These are phyloP conservation scores for Mercenaria mercenaria DNA, from an alignment of 1,140 invertebrate species.

Conservation along the genomic window DNA sequence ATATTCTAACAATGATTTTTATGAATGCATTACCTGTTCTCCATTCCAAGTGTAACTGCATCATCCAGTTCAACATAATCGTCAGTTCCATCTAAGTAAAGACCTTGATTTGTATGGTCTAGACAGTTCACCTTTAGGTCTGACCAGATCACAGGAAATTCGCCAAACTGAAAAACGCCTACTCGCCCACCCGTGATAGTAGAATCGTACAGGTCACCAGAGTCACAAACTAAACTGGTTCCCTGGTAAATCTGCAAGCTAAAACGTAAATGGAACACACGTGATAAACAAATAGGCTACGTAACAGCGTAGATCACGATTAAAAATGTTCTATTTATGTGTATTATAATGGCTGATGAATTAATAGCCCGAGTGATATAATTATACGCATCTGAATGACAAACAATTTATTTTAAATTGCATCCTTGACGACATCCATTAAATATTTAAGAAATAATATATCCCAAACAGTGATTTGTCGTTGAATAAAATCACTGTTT, in stretches of 20 bases:
- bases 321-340: too few species aligned
- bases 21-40: constrained; percentile 43
- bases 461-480: too few species aligned
- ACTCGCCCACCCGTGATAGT: constrained; percentile 68
- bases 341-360: too few species aligned
- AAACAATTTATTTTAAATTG: too few species aligned
- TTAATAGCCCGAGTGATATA: too few species aligned
- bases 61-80: constrained; percentile 67
- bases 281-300: too few species aligned
- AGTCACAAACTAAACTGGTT: constrained; percentile 54
- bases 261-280: neutral
- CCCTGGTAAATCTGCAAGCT: constrained; percentile 64
- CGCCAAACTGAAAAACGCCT: constrained; percentile 68
- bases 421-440: too few species aligned
- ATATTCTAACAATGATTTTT: too few species aligned
- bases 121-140: constrained; percentile 54
- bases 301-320: too few species aligned
- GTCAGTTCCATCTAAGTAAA: constrained; percentile 68
- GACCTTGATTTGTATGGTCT: constrained; percentile 65
- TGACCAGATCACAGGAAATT: constrained; percentile 64
- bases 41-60: constrained; percentile 17
- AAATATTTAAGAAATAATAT: too few species aligned
- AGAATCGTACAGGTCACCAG: constrained; percentile 68
- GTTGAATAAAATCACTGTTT: too few species aligned
- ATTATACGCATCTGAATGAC: too few species aligned